Conservation (phyloP, 92 coral and sea anemone genomes). For the Virgularia gustaviana region DNA sequence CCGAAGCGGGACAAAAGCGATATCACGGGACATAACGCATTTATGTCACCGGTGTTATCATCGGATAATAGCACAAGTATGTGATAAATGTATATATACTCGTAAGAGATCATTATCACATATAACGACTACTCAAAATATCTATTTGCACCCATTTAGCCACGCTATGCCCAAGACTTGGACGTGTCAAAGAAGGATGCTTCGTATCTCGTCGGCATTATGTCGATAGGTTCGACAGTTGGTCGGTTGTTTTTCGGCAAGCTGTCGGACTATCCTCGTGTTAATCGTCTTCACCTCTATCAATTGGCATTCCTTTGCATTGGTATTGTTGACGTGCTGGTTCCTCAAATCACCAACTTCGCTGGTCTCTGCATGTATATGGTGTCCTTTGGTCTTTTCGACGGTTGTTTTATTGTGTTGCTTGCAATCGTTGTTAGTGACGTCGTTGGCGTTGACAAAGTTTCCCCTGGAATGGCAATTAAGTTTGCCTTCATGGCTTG, state of each 20-base stretch:
- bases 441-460: slow-evolving; percentile 80
- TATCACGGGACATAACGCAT: too few relatives aligned
- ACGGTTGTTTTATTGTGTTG: slow-evolving; percentile 83
- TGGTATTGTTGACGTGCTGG: slow-evolving; percentile 73
- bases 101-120: background rate
- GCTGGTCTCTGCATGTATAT: slow-evolving; percentile 78
- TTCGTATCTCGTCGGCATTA: slow-evolving; percentile 81
- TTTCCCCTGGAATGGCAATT: slow-evolving; percentile 90
- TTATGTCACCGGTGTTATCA: too few relatives aligned
- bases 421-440: slow-evolving; percentile 87
- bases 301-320: slow-evolving; percentile 80
- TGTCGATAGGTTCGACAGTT: slow-evolving; percentile 93
- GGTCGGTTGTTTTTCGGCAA: slow-evolving; percentile 97
- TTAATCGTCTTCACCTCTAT: slow-evolving; percentile 85
- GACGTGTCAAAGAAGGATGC: slow-evolving; percentile 67
- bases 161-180: slow-evolving; percentile 79
- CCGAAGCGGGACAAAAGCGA: too few relatives aligned
- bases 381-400: slow-evolving; percentile 91
- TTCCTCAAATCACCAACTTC: slow-evolving; percentile 75
- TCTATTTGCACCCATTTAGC: slow-evolving; percentile 48
- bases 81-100: too few relatives aligned
- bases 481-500: slow-evolving; percentile 94
- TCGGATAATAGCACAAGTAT: too few relatives aligned
- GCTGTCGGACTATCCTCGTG: slow-evolving; percentile 87
- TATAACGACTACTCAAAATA: background rate